Percentiles rank a stretch among this genome's conserved stretches.
Evolutionary conservation across 64 coral and sea anemone genomes (phyloP).

Genomic region (Pocillopora verrucosa): DNA sequence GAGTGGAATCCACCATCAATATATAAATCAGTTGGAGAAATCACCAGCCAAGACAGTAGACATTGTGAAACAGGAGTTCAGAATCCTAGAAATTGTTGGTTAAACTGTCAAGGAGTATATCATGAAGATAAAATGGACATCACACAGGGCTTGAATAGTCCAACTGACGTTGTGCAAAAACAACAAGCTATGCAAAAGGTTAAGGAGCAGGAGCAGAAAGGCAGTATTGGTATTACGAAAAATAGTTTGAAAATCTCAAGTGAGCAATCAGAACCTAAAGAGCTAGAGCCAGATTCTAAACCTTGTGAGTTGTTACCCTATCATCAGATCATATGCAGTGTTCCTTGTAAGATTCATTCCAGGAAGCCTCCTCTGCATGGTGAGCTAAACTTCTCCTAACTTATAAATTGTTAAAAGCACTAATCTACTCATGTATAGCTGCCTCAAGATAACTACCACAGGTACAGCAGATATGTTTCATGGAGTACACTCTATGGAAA

Average conservation of each 20-base stretch:
- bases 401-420: background rate
- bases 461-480: too few relatives aligned
- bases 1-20: background rate
- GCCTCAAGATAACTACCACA: background rate
- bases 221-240: background rate
- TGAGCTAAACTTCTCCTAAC: conserved; percentile 19
- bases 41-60: background rate
- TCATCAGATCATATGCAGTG: conserved; percentile 84
- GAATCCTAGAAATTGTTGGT: background rate
- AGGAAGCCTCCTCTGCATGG: conserved; percentile 92
- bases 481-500: too few relatives aligned
- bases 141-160: background rate
- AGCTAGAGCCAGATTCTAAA: background rate
- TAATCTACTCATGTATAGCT: background rate
- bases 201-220: background rate
- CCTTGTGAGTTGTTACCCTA: conserved; percentile 12
- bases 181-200: background rate
- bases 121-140: background rate
- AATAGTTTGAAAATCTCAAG: background rate
- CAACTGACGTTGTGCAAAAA: background rate
- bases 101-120: background rate
- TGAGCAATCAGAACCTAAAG: background rate
- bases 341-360: conserved; percentile 87
- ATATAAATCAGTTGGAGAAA: background rate
- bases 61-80: background rate